phyloP scores from a whole-genome alignment of 2,113 vertebrate genomes.

The Cephalopterus ornatus region DNA sequence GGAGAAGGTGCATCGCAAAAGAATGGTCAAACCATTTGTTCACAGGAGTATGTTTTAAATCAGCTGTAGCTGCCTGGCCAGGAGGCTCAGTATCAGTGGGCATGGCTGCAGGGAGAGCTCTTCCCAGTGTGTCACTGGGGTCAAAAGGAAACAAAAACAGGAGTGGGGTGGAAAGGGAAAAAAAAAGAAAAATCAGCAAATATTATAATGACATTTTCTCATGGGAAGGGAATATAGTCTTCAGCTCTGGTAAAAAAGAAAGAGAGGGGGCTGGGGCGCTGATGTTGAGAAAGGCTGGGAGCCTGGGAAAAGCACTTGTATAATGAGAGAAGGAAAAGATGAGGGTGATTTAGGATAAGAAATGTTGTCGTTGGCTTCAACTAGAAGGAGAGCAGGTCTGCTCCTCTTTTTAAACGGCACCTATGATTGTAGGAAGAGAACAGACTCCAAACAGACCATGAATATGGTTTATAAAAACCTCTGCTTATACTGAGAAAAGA shows the following conservation, averaged over 20 bases:
- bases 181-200: slow-evolving; percentile 11
- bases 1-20: not conserved
- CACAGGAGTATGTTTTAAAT: not conserved
- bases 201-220: slow-evolving; percentile 54
- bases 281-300: slow-evolving; percentile 39
- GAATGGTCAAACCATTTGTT: accelerated
- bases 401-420: slow-evolving; percentile 7
- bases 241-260: slow-evolving; percentile 45
- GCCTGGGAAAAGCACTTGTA: slow-evolving; percentile 53
- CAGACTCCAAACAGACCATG: not conserved
- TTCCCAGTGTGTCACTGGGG: not conserved
- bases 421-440: slow-evolving; percentile 6
- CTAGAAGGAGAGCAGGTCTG: slow-evolving; percentile 38
- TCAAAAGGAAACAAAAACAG: slow-evolving; percentile 36
- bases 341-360: slow-evolving; percentile 63
- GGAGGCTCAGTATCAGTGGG: not conserved
- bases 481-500: not conserved
- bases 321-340: slow-evolving; percentile 53
- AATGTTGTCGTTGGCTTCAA: slow-evolving; percentile 53
- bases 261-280: slow-evolving; percentile 40
- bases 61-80: not conserved
- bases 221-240: slow-evolving; percentile 56
- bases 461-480: not conserved
- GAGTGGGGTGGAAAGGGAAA: not conserved
- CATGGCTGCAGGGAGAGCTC: not conserved